Evolutionary conservation across 2,113 vertebrate genomes (phyloP).

Genomic region (Acrocephalus kingi): DNA sequence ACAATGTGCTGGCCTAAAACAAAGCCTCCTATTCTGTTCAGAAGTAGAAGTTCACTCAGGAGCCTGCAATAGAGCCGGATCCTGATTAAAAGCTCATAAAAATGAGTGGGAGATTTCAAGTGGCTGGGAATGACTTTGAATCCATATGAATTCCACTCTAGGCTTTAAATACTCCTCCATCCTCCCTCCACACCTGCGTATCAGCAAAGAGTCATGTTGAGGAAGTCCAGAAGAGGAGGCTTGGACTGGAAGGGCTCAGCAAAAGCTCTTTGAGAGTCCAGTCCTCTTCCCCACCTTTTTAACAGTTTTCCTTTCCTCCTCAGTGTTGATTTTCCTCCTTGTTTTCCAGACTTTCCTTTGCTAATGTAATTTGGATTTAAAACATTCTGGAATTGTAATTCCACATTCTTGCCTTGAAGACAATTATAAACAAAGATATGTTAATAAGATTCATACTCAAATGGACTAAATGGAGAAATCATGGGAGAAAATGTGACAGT

Average conservation of each 20-base stretch:
- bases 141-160: neutral
- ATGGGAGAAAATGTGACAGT: neutral
- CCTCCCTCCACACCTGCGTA: neutral
- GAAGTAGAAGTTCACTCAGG: neutral
- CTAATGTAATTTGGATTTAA: neutral
- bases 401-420: slow-evolving; percentile 31
- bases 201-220: neutral
- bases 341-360: neutral
- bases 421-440: slow-evolving; percentile 1
- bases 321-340: neutral
- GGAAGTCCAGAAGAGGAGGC: neutral
- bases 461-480: neutral
- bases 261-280: neutral
- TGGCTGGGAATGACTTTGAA: neutral
- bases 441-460: slow-evolving; percentile 10
- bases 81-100: neutral
- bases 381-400: slow-evolving; percentile 5
- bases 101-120: neutral
- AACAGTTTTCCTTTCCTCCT: neutral
- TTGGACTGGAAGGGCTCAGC: neutral
- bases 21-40: neutral
- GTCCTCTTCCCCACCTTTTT: neutral
- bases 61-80: neutral
- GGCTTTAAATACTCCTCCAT: neutral
- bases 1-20: neutral